Evolutionary conservation across 2,888 invertebrate species (phyloP).

Genomic region (Mactromeris polynyma): DNA sequence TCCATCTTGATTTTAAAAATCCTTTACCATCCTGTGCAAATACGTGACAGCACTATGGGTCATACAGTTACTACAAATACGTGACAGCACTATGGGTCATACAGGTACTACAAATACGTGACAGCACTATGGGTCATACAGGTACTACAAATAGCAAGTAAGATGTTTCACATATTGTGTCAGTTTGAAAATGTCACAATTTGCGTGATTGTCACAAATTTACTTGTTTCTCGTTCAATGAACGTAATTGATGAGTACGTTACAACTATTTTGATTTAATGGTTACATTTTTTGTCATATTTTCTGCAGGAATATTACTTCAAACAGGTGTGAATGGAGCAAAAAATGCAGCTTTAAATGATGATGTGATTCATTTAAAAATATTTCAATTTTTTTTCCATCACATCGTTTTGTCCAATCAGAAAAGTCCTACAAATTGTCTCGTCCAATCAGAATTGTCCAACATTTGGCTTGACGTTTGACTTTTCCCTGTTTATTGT

Average conservation of each 20-base stretch:
- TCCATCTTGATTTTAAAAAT: no score
- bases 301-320: not conserved
- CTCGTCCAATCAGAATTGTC: constrained; percentile 45
- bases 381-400: constrained; percentile 2
- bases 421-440: constrained; percentile 19
- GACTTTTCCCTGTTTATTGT: constrained; percentile 62
- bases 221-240: not conserved
- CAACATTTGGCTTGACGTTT: constrained; percentile 51
- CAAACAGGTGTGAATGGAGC: constrained; percentile 29
- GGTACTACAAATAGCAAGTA: not conserved
- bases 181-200: constrained; percentile 17
- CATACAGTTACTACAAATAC: not conserved
- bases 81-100: no score
- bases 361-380: constrained; percentile 12
- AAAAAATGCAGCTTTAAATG: constrained; percentile 14
- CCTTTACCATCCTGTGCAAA: no score
- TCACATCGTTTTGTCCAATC: not conserved
- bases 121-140: not conserved
- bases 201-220: constrained; percentile 5
- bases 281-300: not conserved
- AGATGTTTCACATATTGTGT: not conserved
- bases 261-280: constrained; percentile 24
- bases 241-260: constrained; percentile 11
- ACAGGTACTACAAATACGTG: not conserved
- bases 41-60: no score